Conservation (phyloP, 2,113 vertebrate genomes). For the Pachypanchax playfairii region DNA sequence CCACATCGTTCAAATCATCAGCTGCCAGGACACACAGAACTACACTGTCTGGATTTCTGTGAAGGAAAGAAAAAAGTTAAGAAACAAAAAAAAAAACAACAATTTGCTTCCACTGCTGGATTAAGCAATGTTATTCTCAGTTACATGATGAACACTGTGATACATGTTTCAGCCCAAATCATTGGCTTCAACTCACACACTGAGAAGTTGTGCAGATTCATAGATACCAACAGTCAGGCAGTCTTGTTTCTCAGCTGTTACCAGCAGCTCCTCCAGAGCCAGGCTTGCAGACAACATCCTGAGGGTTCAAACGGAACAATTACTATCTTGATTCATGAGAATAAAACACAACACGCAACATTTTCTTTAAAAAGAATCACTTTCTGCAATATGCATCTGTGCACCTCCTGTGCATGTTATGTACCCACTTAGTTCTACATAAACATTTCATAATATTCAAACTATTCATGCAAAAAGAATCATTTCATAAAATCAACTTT, state of each 20-base stretch:
- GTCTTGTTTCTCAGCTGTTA: conserved; percentile 69
- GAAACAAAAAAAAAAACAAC: background rate
- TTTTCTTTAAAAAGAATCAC: too few relatives aligned
- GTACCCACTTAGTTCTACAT: background rate
- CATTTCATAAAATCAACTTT: background rate
- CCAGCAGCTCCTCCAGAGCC: conserved; percentile 72
- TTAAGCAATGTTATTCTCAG: background rate
- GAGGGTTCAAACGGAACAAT: conserved; percentile 1
- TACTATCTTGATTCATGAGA: background rate
- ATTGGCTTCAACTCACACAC: conserved; percentile 55
- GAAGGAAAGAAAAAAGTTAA: background rate
- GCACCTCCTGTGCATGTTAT: conserved; percentile 27
- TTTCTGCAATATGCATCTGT: background rate
- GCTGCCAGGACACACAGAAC: conserved; percentile 89
- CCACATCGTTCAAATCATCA: conserved; percentile 86
- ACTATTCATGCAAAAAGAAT: background rate
- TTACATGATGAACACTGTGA: background rate
- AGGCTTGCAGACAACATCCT: conserved; percentile 65
- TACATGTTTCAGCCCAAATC: background rate
- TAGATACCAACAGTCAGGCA: conserved; percentile 73
- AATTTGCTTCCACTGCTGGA: background rate
- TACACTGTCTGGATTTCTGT: conserved; percentile 93
- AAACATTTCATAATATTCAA: background rate
- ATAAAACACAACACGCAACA: background rate
- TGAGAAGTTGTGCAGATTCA: conserved; percentile 73